Evolutionary conservation across 2,888 invertebrate genomes (phyloP).

Genomic region (Epirrhoe alternata): DNA sequence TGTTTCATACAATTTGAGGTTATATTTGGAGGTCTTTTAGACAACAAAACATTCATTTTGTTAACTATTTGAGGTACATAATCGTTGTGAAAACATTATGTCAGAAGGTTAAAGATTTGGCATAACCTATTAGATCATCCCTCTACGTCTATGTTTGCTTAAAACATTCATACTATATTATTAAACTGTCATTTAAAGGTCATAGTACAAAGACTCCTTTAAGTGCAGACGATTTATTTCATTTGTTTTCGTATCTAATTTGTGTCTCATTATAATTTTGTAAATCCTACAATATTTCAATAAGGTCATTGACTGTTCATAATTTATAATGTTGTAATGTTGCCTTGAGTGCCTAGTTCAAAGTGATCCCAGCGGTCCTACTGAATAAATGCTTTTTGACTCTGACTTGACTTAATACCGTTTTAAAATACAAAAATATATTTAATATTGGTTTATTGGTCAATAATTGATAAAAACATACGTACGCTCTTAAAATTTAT

Average conservation of each 20-base stretch:
- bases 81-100: conserved; percentile 4
- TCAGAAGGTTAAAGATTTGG: conserved; percentile 4
- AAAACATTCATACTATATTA: background rate
- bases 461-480: too few relatives aligned
- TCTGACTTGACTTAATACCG: too few relatives aligned
- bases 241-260: background rate
- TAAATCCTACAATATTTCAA: background rate
- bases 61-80: conserved; percentile 1
- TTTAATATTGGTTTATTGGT: too few relatives aligned
- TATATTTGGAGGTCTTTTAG: conserved; percentile 3
- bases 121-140: conserved; percentile 1
- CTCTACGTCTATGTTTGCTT: background rate
- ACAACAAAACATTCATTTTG: conserved; percentile 5
- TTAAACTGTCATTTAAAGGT: background rate
- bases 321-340: too few relatives aligned
- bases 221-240: background rate
- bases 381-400: too few relatives aligned
- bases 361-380: too few relatives aligned
- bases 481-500: too few relatives aligned
- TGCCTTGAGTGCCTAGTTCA: too few relatives aligned
- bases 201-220: background rate
- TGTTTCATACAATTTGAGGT: background rate
- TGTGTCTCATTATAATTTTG: background rate
- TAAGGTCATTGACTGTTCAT: too few relatives aligned
- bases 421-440: too few relatives aligned